phyloP scores from a whole-genome alignment of 2,113 vertebrate species.

The Hippopotamus amphibius region DNA sequence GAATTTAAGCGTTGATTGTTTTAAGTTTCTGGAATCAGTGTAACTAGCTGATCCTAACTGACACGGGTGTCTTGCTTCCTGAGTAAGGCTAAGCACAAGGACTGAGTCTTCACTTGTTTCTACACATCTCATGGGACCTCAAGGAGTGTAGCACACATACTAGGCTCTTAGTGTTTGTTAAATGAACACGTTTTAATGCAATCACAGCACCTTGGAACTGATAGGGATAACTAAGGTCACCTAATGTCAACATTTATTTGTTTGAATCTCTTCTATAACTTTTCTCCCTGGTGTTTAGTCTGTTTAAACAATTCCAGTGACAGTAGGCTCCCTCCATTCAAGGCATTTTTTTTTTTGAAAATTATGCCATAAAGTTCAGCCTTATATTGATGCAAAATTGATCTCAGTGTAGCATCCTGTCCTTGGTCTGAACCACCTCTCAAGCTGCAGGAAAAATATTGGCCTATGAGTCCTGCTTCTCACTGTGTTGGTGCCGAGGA shows the following conservation, averaged over 20 bases:
- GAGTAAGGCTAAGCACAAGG: neutral
- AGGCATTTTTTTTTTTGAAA: neutral
- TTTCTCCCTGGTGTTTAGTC: neutral
- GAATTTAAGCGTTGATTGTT: neutral
- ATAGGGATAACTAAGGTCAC: neutral
- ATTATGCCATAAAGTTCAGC: neutral
- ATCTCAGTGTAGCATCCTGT: neutral
- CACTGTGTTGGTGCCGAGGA: neutral
- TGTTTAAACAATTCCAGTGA: neutral
- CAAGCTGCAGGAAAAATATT: neutral
- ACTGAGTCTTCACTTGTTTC: neutral
- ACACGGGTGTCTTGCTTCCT: neutral
- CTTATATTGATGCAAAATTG: neutral
- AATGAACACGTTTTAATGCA: neutral
- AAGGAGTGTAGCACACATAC: neutral
- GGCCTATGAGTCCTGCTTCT: neutral
- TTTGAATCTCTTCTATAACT: neutral
- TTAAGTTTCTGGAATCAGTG: neutral
- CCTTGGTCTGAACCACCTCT: neutral
- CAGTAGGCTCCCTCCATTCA: neutral
- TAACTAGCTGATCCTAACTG: neutral
- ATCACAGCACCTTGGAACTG: neutral
- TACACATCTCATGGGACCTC: neutral
- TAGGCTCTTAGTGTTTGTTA: neutral
- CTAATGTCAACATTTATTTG: neutral